Evolutionary conservation across 2,797 vertebrate genomes (phyloP).

Genomic region (Naso thynnoides): DNA sequence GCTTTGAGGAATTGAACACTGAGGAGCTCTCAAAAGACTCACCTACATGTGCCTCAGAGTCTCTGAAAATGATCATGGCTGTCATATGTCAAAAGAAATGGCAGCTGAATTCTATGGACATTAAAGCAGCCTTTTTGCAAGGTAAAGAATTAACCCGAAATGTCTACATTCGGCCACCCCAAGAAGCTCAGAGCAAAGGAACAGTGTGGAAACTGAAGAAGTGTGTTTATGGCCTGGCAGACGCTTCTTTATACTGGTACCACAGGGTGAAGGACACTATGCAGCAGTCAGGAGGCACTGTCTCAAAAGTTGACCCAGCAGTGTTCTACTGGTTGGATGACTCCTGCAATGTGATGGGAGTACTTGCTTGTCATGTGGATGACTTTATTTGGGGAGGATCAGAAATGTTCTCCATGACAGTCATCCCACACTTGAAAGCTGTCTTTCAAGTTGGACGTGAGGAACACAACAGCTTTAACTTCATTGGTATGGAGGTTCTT

Average conservation of each 20-base stretch:
- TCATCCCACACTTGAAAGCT: conserved; percentile 31
- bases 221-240: conserved; percentile 29
- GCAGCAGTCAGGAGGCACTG: conserved; percentile 2
- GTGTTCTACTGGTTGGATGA: conserved; percentile 41
- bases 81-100: not conserved
- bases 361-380: not conserved
- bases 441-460: conserved; percentile 36
- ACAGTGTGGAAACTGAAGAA: conserved; percentile 17
- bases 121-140: conserved; percentile 18
- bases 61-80: conserved; percentile 9
- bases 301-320: conserved; percentile 38
- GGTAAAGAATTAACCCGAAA: conserved; percentile 17
- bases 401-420: not conserved
- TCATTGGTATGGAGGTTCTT: conserved; percentile 28
- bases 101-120: not conserved
- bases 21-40: conserved; percentile 1
- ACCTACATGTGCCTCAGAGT: not conserved
- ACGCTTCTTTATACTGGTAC: conserved; percentile 39
- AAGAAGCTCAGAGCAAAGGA: conserved; percentile 34
- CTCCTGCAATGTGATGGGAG: conserved; percentile 1
- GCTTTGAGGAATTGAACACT: conserved; percentile 2
- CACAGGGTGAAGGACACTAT: conserved; percentile 37
- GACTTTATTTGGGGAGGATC: conserved; percentile 39
- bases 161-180: conserved; percentile 27
- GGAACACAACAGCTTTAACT: conserved; percentile 33